Conservation (phyloP, 2,113 vertebrate species). For the Coregonus clupeaformis region DNA sequence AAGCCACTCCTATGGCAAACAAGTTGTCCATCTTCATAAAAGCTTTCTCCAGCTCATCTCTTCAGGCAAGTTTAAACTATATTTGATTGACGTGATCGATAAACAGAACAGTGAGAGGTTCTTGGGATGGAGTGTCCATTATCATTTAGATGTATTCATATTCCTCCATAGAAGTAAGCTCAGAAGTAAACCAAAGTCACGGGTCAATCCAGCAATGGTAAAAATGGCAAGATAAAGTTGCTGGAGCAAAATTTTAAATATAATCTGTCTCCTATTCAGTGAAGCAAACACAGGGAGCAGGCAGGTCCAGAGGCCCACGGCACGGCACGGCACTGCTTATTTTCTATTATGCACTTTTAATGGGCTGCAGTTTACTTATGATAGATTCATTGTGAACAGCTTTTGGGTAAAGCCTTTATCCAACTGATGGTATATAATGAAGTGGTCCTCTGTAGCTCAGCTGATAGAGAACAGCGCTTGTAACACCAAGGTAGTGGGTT, state of each 20-base stretch:
- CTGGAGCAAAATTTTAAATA: not conserved
- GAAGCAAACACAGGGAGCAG: conserved; percentile 15
- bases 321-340: not conserved
- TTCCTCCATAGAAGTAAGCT: too few species aligned
- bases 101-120: not conserved
- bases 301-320: not conserved
- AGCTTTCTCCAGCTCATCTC: conserved; percentile 22
- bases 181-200: conserved; percentile 5
- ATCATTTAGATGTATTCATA: conserved; percentile 19
- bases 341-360: conserved; percentile 16
- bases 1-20: conserved; percentile 20
- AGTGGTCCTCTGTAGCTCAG: too few species aligned
- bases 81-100: conserved; percentile 46
- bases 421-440: conserved; percentile 13
- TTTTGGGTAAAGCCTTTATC: conserved; percentile 8
- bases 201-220: conserved; percentile 15
- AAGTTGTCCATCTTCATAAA: conserved; percentile 43
- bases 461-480: too few species aligned
- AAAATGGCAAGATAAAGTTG: conserved; percentile 22
- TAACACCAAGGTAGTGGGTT: too few species aligned
- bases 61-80: conserved; percentile 24
- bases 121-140: conserved; percentile 26
- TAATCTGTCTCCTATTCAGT: conserved; percentile 8
- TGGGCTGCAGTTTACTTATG: not conserved
- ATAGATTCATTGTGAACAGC: conserved; percentile 8